phyloP scores from a whole-genome alignment of 1,140 invertebrate species.

The Drosophila nasuta region DNA sequence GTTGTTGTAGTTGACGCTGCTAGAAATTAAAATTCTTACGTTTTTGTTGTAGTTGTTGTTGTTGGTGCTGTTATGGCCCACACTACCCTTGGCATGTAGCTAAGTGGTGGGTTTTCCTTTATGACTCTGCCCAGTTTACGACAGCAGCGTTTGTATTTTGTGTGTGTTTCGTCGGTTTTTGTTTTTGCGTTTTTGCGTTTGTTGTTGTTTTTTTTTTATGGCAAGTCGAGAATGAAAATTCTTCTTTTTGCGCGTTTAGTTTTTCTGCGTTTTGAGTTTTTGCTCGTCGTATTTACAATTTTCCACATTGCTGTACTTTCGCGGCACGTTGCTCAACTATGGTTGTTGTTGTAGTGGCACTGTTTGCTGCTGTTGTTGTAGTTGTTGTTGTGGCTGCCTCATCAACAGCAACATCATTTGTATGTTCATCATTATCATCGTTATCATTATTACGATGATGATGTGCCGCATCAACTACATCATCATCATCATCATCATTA shows the following conservation, averaged over 20 bases:
- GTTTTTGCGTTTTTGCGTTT: slow-evolving; percentile 41
- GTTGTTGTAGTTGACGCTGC: slow-evolving; percentile 52
- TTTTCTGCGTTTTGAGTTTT: slow-evolving; percentile 82
- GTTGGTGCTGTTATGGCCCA: slow-evolving; percentile 61
- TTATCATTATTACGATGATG: slow-evolving; percentile 35
- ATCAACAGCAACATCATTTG: slow-evolving; percentile 41
- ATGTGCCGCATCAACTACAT: slow-evolving; percentile 57
- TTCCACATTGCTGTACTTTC: slow-evolving; percentile 83
- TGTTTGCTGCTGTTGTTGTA: neutral
- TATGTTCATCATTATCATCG: slow-evolving; percentile 54
- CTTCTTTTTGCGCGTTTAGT: slow-evolving; percentile 83
- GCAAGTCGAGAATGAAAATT: slow-evolving; percentile 69
- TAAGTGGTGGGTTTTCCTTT: slow-evolving; percentile 80
- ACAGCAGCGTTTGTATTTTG: slow-evolving; percentile 57
- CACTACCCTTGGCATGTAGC: slow-evolving; percentile 40
- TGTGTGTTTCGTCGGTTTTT: slow-evolving; percentile 32
- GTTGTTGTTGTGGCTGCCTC: slow-evolving; percentile 30
- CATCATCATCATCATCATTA: slow-evolving; percentile 61
- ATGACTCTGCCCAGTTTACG: slow-evolving; percentile 77
- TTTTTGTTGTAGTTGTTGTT: slow-evolving; percentile 41
- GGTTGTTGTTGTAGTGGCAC: slow-evolving; percentile 7
- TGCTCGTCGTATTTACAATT: slow-evolving; percentile 80
- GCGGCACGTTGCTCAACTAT: slow-evolving; percentile 60
- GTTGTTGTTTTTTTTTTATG: slow-evolving; percentile 60
- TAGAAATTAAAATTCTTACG: slow-evolving; percentile 80